phyloP scores from a whole-genome alignment of 2,797 vertebrate genomes.

The Mormyrus proboscirostris region DNA sequence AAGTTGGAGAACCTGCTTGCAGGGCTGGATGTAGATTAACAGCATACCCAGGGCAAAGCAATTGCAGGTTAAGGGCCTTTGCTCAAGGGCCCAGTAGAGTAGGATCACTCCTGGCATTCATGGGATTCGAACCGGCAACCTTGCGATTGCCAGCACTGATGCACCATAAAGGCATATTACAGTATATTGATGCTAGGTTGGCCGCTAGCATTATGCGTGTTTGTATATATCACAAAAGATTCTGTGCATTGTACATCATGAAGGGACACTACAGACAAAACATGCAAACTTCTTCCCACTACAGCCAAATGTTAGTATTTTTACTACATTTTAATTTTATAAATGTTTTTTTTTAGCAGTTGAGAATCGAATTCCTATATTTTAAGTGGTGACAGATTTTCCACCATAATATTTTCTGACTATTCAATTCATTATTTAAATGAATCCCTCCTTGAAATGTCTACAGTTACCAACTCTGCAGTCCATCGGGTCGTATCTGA shows the following conservation, averaged over 20 bases:
- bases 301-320: not conserved
- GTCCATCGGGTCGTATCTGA: not conserved
- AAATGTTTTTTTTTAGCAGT: not conserved
- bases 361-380: not conserved
- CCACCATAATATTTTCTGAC: not conserved
- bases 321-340: not conserved
- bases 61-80: not conserved
- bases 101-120: no score
- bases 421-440: not conserved
- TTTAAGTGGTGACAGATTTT: not conserved
- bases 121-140: no score
- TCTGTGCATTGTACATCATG: not conserved
- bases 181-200: not conserved
- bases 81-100: no score
- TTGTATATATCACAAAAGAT: not conserved
- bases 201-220: not conserved
- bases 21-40: not conserved
- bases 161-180: not conserved
- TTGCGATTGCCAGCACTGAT: not conserved
- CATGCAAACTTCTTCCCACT: not conserved
- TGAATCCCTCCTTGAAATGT: not conserved
- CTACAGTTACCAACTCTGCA: not conserved
- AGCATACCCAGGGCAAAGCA: not conserved
- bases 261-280: not conserved
- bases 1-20: not conserved